Conservation (phyloP, 1,140 invertebrate genomes). For the Leptopilina boulardi region DNA sequence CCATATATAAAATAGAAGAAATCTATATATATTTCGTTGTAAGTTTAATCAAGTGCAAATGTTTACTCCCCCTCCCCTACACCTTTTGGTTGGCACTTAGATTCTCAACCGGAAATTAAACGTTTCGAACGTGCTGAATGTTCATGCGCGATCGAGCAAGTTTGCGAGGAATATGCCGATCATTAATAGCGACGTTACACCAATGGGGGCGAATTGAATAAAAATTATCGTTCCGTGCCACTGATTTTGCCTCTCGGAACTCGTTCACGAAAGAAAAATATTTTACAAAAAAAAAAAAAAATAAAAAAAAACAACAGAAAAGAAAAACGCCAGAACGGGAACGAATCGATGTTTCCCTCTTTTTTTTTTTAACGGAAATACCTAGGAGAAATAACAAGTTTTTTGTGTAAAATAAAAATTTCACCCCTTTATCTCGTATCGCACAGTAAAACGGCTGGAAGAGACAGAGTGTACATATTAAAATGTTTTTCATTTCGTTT, state of each 20-base stretch:
- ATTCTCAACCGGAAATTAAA: constrained; percentile 57
- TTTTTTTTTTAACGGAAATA: neutral
- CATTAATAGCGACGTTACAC: constrained; percentile 8
- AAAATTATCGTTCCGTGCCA: constrained; percentile 23
- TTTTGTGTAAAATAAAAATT: neutral
- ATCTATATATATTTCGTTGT: neutral
- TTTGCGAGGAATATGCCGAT: constrained; percentile 4
- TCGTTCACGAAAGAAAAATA: neutral
- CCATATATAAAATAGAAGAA: too few species aligned
- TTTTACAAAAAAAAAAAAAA: neutral
- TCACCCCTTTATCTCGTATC: neutral
- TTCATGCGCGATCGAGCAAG: constrained; percentile 22
- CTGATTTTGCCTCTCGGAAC: neutral
- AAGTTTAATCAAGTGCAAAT: neutral
- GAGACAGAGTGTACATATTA: too few species aligned
- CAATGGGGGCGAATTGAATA: constrained; percentile 20
- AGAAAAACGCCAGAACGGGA: neutral
- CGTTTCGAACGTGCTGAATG: constrained; percentile 43
- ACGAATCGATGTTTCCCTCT: neutral
- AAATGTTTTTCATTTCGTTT: too few species aligned
- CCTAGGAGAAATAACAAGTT: neutral
- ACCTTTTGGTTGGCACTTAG: neutral
- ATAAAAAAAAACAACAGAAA: neutral
- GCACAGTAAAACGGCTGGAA: too few species aligned
- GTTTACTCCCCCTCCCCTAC: neutral